Conservation (phyloP, 2,888 invertebrate species). For the Unio pictorum region DNA sequence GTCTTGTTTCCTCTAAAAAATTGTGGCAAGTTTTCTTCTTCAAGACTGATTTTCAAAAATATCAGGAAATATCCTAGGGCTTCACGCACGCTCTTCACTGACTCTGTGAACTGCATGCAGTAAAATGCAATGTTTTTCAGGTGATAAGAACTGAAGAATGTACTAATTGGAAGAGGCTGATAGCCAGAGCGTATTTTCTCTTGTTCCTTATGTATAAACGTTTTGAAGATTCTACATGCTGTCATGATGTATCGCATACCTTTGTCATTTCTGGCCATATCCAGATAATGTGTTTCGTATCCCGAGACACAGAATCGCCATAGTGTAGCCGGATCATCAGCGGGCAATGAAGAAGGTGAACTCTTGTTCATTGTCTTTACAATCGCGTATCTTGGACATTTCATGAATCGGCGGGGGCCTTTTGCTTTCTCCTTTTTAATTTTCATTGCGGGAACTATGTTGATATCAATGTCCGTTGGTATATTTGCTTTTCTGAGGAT, state of each 20-base stretch:
- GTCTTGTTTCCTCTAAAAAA: too few relatives aligned
- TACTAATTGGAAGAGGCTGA: conserved; percentile 13
- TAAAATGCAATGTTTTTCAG: conserved; percentile 36
- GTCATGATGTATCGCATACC: conserved; percentile 34
- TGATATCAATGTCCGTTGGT: conserved; percentile 25
- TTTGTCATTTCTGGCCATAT: conserved; percentile 20
- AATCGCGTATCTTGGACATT: conserved; percentile 36
- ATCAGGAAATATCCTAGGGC: conserved; percentile 22
- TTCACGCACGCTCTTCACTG: conserved; percentile 12
- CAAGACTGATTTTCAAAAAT: too few relatives aligned
- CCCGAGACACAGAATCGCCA: conserved; percentile 41
- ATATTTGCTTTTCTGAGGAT: too few relatives aligned
- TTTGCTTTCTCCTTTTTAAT: conserved; percentile 22
- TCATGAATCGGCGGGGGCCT: conserved; percentile 9
- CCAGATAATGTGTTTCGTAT: conserved; percentile 39
- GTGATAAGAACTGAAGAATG: conserved; percentile 30
- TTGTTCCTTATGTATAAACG: conserved; percentile 5
- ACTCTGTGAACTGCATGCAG: conserved; percentile 6
- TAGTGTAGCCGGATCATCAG: conserved; percentile 17
- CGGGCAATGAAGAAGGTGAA: neutral
- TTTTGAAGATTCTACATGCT: conserved; percentile 37
- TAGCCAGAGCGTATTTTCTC: neutral
- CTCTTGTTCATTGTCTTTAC: conserved; percentile 34
- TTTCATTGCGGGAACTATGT: conserved; percentile 37
- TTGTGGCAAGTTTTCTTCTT: too few relatives aligned